Evolutionary conservation across 2,113 vertebrate species (phyloP), one percentile per base, ranked within the genome.

Genomic region (Neolamprologus brichardi): DNA sequence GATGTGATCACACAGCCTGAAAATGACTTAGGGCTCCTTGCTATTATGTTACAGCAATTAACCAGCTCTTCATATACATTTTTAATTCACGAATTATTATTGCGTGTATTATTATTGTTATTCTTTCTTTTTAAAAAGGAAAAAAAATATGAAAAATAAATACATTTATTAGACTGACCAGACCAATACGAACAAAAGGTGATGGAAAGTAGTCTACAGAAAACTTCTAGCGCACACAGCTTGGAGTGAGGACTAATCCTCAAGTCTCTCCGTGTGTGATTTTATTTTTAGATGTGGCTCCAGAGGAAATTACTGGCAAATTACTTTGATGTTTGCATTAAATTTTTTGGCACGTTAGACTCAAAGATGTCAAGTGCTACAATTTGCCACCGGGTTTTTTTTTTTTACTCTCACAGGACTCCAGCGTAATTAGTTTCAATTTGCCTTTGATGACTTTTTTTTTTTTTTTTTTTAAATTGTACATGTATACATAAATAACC

Each of bases 341-440:
- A 18, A 77, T 77, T 77, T 83, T 81, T 44, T 62, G 62, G 67
- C 41, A 70, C n/a, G 51, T 51, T 81, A 64, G 9, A 75, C n/a
- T 75, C 12, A 88, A 70, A 11, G 60, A 84, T 10, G 54, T 82
- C 20, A 72, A 72, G 20, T 44, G 37, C 37, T 72, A 72, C 37
- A 17, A 80, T 81, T 87, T 83, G 60, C 78, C 67, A 77, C 13
- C 9, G 49, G 70, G 20, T 5, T 84, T 64, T 4, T 6, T 6
- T 32, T 32, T 25, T 20, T 64, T 23, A 18, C 44, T 60, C 79
- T 53, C 56, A 78, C 28, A 10, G 23, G 80, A 84, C 52, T 82
- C 3, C 84, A 84, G 88, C 84, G 85, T 86, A 89, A 89, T 92
- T 90, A 88, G 17, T 4, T 58, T 70, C 4, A 8, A 30, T 49